These are phyloP conservation scores for Cnemophilus loriae DNA, from an alignment of 2,113 vertebrate genomes.

Conservation along the genomic window DNA sequence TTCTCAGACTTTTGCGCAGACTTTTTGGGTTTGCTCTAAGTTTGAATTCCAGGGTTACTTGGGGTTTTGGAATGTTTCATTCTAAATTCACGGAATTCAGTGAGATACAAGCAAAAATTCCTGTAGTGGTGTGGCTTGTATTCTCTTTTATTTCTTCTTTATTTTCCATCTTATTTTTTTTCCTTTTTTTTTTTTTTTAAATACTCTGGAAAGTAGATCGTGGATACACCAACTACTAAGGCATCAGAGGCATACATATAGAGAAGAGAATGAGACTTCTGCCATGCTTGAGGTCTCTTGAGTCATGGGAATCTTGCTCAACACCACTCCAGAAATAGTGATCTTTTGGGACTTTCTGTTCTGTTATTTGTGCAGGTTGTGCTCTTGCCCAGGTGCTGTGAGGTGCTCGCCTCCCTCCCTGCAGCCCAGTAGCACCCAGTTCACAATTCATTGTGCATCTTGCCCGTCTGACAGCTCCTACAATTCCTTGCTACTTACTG, in stretches of 20 bases:
- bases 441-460: background rate
- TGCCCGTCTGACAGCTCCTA: background rate
- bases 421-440: background rate
- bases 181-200: accelerated
- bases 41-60: background rate
- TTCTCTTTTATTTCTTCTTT: background rate
- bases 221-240: background rate
- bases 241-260: background rate
- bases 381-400: background rate
- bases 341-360: background rate
- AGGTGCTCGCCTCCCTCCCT: background rate
- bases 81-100: background rate
- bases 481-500: background rate
- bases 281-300: background rate
- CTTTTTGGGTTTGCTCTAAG: background rate
- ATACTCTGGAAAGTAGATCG: background rate
- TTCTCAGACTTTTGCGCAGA: background rate
- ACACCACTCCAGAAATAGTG: background rate
- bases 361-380: background rate
- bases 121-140: background rate
- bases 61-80: background rate
- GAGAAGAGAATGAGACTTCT: background rate
- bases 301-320: background rate
- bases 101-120: background rate
- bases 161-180: background rate